Conservation (phyloP, 1,140 invertebrate species). For the Pentalonia nigronervosa region DNA sequence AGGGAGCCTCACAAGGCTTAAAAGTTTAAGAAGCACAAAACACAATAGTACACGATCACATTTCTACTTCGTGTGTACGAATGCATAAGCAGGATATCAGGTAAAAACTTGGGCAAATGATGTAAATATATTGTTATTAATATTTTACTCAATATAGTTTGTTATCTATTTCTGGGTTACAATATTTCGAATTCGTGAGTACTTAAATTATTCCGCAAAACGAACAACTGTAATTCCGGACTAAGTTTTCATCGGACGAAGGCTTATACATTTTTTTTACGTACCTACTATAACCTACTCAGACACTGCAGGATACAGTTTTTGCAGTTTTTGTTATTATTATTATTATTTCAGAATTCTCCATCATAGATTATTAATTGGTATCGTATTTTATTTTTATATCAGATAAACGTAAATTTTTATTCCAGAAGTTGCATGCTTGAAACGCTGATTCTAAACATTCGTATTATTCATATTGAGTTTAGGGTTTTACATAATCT, state of each 20-base stretch:
- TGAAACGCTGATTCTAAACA: too few species aligned
- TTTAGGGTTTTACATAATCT: too few species aligned
- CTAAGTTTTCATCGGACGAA: background rate
- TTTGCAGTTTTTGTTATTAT: background rate
- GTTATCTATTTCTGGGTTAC: background rate
- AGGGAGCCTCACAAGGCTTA: too few species aligned
- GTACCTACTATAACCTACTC: too few species aligned
- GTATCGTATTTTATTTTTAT: background rate
- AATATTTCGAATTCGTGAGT: background rate
- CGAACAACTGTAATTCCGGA: background rate
- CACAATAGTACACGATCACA: too few species aligned
- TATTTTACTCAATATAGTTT: background rate
- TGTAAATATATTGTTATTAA: too few species aligned
- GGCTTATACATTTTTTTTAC: background rate
- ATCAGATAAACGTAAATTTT: too few species aligned
- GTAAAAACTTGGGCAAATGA: background rate
- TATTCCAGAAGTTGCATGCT: too few species aligned
- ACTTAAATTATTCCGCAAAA: background rate
- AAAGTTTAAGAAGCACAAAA: too few species aligned
- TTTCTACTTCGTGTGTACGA: background rate
- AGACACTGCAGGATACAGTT: background rate
- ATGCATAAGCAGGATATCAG: background rate
- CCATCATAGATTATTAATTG: background rate
- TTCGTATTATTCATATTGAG: too few species aligned
- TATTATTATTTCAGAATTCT: background rate